A percentile compares a stretch with the other conserved stretches of the same genome.
Conservation (phyloP, 2,797 vertebrate genomes). For the Acanthiza pusilla region DNA sequence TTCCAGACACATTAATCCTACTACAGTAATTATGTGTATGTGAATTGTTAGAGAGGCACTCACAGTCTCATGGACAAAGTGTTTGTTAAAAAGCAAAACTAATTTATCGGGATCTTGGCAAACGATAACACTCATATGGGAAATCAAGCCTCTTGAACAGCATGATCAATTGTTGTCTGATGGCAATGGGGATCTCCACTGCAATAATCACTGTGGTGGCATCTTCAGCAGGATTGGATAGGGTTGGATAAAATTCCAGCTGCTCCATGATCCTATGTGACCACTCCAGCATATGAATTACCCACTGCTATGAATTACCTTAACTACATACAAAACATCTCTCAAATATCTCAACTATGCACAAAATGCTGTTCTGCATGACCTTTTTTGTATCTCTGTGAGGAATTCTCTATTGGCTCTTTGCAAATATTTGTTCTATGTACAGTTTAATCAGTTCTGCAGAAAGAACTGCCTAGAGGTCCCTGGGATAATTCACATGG, state of each 20-base stretch:
- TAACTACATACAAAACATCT: background rate
- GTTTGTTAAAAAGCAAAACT: background rate
- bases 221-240: background rate
- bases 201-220: background rate
- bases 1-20: background rate
- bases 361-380: background rate
- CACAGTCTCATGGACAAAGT: background rate
- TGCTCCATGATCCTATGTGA: background rate
- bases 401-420: background rate
- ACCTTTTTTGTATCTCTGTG: background rate
- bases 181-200: background rate
- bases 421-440: background rate
- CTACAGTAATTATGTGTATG: background rate
- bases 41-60: background rate
- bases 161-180: background rate
- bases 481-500: background rate
- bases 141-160: background rate
- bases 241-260: background rate
- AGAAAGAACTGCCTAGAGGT: background rate
- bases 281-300: background rate
- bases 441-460: background rate
- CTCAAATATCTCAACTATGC: background rate
- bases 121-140: background rate
- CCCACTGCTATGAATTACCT: background rate
- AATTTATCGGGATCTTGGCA: background rate